Evolutionary conservation across 1,140 invertebrate genomes (phyloP).

Genomic region (Adoxophyes honmai): DNA sequence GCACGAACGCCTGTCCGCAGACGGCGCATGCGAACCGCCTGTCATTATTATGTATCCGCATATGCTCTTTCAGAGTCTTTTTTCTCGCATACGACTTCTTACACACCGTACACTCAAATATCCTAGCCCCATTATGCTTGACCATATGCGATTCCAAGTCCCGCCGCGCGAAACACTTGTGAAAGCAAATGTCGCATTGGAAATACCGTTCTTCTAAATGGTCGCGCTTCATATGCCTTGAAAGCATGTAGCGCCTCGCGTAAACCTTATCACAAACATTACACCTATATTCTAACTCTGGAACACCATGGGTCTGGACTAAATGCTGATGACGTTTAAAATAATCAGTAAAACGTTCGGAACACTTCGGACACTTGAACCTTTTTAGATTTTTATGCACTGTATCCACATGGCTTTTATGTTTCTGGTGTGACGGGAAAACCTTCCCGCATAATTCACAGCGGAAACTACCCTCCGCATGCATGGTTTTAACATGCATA

Average conservation of each 20-base stretch:
- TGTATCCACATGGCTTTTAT: conserved; percentile 40
- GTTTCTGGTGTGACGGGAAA: conserved; percentile 34
- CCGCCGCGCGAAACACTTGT: conserved; percentile 39
- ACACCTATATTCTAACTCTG: conserved; percentile 38
- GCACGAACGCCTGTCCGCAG: conserved; percentile 69
- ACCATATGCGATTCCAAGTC: conserved; percentile 79
- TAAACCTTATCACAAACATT: conserved; percentile 43
- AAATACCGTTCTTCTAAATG: conserved; percentile 46
- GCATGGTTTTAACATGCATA: conserved; percentile 33
- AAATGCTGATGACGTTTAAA: conserved; percentile 44
- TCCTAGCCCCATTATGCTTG: conserved; percentile 79
- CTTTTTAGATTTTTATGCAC: conserved; percentile 37
- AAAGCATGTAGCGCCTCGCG: conserved; percentile 28
- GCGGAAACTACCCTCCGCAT: conserved; percentile 23
- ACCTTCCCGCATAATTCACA: conserved; percentile 42
- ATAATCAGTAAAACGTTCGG: conserved; percentile 44
- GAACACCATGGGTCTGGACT: conserved; percentile 41
- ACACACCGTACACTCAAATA: conserved; percentile 76
- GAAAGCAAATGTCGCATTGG: conserved; percentile 42
- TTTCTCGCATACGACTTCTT: conserved; percentile 79
- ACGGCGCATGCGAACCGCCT: conserved; percentile 67
- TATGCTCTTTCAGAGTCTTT: conserved; percentile 82
- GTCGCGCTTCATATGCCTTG: conserved; percentile 34
- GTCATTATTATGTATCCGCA: conserved; percentile 79
- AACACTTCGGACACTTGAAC: conserved; percentile 44